These are phyloP conservation scores for Enteromius thamalakanensis DNA, from an alignment of 2,797 vertebrate species.

Conservation along the genomic window DNA sequence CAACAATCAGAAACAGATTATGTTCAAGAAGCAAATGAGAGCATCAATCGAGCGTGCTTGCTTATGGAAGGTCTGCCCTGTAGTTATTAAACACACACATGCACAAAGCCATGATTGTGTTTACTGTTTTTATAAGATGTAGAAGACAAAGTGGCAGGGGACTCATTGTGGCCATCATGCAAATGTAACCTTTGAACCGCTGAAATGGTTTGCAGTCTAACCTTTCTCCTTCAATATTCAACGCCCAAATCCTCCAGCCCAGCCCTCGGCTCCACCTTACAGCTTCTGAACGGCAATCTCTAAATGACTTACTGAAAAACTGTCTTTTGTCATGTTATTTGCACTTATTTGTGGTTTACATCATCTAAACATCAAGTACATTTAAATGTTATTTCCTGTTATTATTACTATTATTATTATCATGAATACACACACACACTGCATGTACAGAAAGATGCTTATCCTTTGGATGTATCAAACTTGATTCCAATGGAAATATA, in stretches of 20 bases:
- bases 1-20: slow-evolving; percentile 27
- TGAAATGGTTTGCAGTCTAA: slow-evolving; percentile 29
- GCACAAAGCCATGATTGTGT: not conserved
- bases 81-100: slow-evolving; percentile 11
- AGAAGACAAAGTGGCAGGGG: not conserved
- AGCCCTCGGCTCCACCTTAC: not conserved
- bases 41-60: slow-evolving; percentile 44
- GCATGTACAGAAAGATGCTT: not conserved
- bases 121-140: not conserved
- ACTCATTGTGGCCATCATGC: slow-evolving; percentile 14
- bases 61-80: not conserved
- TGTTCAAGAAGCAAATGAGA: slow-evolving; percentile 40
- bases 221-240: slow-evolving; percentile 17
- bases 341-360: not conserved
- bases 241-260: not conserved
- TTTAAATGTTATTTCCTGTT: not conserved
- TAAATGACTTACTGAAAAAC: slow-evolving; percentile 13
- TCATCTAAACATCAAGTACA: not conserved
- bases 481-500: no score
- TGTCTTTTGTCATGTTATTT: not conserved
- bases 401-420: no score
- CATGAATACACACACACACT: not conserved
- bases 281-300: slow-evolving; percentile 15
- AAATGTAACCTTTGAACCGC: slow-evolving; percentile 34
- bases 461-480: not conserved